phyloP scores from a whole-genome alignment of 35 echinoderm and acorn worm species.

The Strongylocentrotus purpuratus region DNA sequence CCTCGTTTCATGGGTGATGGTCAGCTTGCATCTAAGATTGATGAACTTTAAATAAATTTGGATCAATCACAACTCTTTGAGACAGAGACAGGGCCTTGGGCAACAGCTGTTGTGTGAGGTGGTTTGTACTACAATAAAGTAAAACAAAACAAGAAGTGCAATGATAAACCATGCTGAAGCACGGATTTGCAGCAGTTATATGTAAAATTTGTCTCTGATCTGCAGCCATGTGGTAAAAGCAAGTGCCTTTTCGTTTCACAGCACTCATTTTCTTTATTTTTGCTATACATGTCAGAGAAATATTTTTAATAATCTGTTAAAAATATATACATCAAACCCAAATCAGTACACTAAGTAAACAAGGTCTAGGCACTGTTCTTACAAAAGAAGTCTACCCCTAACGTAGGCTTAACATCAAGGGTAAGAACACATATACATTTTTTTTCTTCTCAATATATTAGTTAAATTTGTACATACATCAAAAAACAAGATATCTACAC shows the following conservation, averaged over 20 bases:
- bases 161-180: neutral
- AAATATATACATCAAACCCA: constrained; percentile 10
- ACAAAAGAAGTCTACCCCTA: neutral
- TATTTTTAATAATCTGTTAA: neutral
- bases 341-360: neutral
- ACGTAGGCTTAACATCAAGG: constrained; percentile 26
- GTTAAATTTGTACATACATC: neutral
- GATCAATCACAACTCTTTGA: too few species aligned
- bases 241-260: neutral
- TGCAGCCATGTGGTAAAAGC: neutral
- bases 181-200: neutral
- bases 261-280: neutral
- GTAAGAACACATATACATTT: constrained; percentile 22
- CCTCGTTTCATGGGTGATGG: too few species aligned
- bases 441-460: constrained; percentile 33
- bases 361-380: constrained; percentile 18
- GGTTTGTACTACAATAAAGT: neutral
- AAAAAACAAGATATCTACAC: constrained; percentile 2
- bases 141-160: neutral
- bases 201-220: neutral
- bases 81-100: neutral
- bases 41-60: too few species aligned
- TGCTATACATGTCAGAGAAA: neutral
- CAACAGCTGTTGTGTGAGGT: neutral
- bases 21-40: too few species aligned